Evolutionary conservation across 2,113 vertebrate genomes (phyloP), one percentile per base, ranked within the genome.

Genomic region (Columba livia): DNA sequence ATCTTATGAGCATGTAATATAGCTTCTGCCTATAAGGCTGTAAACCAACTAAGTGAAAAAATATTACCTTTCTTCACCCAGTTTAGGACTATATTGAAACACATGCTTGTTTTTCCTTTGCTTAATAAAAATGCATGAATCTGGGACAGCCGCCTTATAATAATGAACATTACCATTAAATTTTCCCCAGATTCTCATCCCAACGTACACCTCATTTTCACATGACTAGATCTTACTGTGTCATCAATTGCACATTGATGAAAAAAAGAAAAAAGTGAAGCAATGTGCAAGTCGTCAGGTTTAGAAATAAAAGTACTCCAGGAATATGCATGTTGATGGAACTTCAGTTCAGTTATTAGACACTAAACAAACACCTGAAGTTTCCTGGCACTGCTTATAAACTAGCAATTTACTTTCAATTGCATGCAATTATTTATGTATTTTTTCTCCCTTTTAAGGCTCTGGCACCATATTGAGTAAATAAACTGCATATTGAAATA

Each of bases 401-500:
- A 61, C 19, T 50, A 85, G n/a, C 16, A 61, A 93, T 79, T 90
- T 73, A 64, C 88, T 96, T 88, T 90, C 31, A 58, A 10, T 64
- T 95, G 57, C 44, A 79, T 61, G 44, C 34, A 71, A 54, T 88
- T 28, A 12, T 8, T 21, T 82, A 25, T 34, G 20, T 19, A 73
- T 42, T 23, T n/a, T 17, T 80, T 44, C 20, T 66, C 51, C 82
- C 25, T 58, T 82, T 72, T 74, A 79, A 87, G 73, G 34, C 38
- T 81, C 42, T 96, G 88, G 74, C 61, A 72, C 67, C 16, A 42
- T 56, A 31, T 42, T 94, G 85, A 87, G 31, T 77, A 93, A 95
- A 91, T 82, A 90, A 71, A 62, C 72, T 67, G 70, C 60, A 74
- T 71, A 91, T 94, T 86, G 88, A 93, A 94, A 91, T 94, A 28